Conservation (phyloP, 2,797 vertebrate genomes). For the Macrochelys suwanniensis region DNA sequence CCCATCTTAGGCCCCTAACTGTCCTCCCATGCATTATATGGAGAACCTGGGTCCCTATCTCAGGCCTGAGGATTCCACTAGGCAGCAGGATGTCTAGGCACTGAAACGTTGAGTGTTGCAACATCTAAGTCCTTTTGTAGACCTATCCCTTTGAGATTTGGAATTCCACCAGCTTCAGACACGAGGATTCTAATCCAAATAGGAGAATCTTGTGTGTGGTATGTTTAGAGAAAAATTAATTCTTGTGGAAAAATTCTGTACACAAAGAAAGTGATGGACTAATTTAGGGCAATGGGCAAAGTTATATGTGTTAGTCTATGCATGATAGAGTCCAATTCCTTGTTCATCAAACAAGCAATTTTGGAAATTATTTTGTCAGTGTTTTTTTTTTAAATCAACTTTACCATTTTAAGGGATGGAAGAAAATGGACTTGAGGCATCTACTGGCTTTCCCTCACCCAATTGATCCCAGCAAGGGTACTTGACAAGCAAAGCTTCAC, state of each 20-base stretch:
- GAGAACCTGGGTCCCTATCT: too few relatives aligned
- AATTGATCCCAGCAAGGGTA: slow-evolving; percentile 26
- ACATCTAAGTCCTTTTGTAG: background rate
- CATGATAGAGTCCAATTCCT: background rate
- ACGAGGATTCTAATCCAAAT: background rate
- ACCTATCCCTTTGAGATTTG: background rate
- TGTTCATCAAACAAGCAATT: background rate
- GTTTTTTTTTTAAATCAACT: slow-evolving; percentile 6
- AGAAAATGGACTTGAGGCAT: slow-evolving; percentile 13
- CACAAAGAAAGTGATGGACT: background rate
- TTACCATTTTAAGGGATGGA: background rate
- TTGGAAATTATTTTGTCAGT: background rate
- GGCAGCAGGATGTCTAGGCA: too few relatives aligned
- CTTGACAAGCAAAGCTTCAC: slow-evolving; percentile 5
- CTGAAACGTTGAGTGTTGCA: background rate
- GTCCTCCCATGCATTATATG: too few relatives aligned
- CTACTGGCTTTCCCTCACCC: slow-evolving; percentile 4
- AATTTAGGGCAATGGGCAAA: background rate
- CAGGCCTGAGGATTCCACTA: too few relatives aligned
- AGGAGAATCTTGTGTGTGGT: background rate
- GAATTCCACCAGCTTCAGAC: background rate
- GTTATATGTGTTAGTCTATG: background rate
- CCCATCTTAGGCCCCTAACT: too few relatives aligned
- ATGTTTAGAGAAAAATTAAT: background rate
- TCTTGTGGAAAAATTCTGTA: background rate